phyloP scores from a whole-genome alignment of 2,797 vertebrate genomes.

The Lycodopsis pacificus region DNA sequence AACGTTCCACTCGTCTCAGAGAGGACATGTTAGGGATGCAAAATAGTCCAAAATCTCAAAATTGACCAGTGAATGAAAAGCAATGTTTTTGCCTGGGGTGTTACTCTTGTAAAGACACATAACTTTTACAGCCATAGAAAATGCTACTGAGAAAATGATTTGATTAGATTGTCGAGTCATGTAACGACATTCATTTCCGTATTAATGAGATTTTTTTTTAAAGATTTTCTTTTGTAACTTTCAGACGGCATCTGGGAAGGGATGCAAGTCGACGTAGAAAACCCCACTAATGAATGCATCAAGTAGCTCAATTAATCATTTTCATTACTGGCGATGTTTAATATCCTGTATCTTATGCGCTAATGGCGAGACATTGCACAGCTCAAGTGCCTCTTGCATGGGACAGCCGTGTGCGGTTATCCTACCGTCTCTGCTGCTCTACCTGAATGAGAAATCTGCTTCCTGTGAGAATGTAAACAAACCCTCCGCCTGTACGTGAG shows the following conservation, averaged over 20 bases:
- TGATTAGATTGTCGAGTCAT: not conserved
- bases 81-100: too few relatives aligned
- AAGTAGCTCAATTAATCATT: conserved; percentile 9
- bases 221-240: not conserved
- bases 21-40: too few relatives aligned
- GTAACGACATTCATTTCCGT: not conserved
- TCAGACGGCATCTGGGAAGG: conserved; percentile 7
- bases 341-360: conserved; percentile 14
- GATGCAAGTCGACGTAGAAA: not conserved
- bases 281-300: conserved; percentile 1
- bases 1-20: too few relatives aligned
- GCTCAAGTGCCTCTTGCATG: not conserved
- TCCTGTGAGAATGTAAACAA: conserved; percentile 76
- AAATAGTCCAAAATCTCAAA: too few relatives aligned
- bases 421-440: conserved; percentile 2
- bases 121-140: not conserved
- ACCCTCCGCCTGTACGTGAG: conserved; percentile 13
- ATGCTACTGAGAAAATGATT: not conserved
- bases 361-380: not conserved
- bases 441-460: conserved; percentile 39
- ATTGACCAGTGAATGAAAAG: too few relatives aligned
- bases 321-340: conserved; percentile 24
- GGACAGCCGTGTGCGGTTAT: conserved; percentile 6
- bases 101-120: not conserved
- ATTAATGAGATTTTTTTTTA: not conserved